Evolutionary conservation across 1,140 invertebrate species (phyloP), one percentile per base, ranked within the genome.

Genomic region (Plutomurus gul): DNA sequence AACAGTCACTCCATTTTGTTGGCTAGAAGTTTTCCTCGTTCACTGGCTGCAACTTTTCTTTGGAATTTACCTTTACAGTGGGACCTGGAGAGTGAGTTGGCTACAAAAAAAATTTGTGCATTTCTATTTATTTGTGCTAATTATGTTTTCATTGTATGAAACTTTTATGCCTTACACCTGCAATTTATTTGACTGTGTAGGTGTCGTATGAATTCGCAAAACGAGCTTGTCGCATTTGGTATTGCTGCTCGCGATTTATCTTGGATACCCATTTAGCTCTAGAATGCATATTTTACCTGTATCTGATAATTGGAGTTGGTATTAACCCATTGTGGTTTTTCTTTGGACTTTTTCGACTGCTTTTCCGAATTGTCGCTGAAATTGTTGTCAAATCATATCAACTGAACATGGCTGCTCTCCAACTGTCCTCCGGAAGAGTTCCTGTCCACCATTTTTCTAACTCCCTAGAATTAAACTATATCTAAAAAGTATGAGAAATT

Each of bases 151-250:
- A 47, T 46, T 6, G 8, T 47, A 16, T 16, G n/a, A 18, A 5
- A 18, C 3, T 6, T 3, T n/a, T 46, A n/a, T 46, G 16, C 3
- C 11, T 47, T 16, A 47, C 16, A 46, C n/a, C 20, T 16, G 13
- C 18, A 30, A 65, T 7, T 4, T 36, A 11, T 33, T 33, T n/a
- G 10, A 5, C 36, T 13, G 4, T 33, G 2, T 16, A 65, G 56
- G 56, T 65, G 16, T 30, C 56, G 4, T 65, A 65, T 65, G 70
- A 72, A 22, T 37, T 39, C n/a, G 36, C 70, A 39, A 46, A 74
- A 7, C 40, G 72, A 74, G 43, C 72, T 74, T 74, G 72, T 43
- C 43, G 43, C 13, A 49, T 49, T 47, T 74, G 72, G 72, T 74
- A 47, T 30, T 47, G 36, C 36, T 74, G 72, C 40, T 74, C 72